Conservation (phyloP, 2,797 vertebrate genomes). For the Argya squamiceps region DNA sequence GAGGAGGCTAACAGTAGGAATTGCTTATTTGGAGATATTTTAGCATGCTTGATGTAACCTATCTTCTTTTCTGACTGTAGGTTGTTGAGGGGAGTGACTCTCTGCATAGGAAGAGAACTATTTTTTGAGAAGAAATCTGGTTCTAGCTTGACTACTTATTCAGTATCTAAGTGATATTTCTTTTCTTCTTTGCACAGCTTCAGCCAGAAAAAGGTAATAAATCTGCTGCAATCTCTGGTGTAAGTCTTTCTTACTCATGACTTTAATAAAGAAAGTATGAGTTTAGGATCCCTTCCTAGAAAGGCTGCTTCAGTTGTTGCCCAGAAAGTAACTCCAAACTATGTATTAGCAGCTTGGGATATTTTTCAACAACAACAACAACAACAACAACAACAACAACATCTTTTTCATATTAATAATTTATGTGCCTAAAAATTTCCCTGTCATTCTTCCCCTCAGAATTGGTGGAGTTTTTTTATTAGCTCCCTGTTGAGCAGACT, state of each 20-base stretch:
- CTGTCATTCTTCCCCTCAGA: conserved; percentile 3
- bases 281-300: neutral
- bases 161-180: neutral
- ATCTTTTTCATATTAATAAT: conserved; percentile 27
- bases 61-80: neutral
- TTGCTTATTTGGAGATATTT: conserved; percentile 31
- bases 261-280: neutral
- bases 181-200: neutral
- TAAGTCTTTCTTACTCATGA: neutral
- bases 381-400: neutral
- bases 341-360: neutral
- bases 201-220: neutral
- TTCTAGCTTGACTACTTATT: neutral
- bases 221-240: neutral
- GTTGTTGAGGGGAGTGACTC: neutral
- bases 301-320: conserved; percentile 18
- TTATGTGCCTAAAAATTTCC: conserved; percentile 22
- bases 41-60: neutral
- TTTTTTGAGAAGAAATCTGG: neutral
- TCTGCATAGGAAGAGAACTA: neutral
- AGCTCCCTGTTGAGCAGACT: conserved; percentile 26
- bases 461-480: neutral
- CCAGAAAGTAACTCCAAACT: conserved; percentile 17
- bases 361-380: conserved; percentile 14
- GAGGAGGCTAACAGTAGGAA: neutral